phyloP scores from a whole-genome alignment of 2,888 invertebrate species.

The Dryococelus australis region DNA sequence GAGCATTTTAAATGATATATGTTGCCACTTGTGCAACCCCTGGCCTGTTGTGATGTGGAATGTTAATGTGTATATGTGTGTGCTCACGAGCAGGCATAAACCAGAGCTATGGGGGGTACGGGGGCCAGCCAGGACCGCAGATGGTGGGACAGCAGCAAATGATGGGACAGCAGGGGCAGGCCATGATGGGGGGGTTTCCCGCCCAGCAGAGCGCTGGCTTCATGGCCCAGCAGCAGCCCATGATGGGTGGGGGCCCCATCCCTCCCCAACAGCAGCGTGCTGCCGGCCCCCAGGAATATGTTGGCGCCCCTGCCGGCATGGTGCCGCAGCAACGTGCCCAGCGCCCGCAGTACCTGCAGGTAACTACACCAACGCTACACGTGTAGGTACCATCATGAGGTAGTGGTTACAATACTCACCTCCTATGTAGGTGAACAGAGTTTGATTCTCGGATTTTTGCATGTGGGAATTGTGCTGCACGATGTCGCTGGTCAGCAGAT shows the following conservation, averaged over 20 bases:
- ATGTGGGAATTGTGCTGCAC: no score
- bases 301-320: slow-evolving; percentile 39
- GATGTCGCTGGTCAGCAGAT: no score
- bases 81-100: slow-evolving; percentile 59
- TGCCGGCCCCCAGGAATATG: slow-evolving; percentile 35
- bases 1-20: no score
- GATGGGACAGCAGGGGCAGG: slow-evolving; percentile 58
- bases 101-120: slow-evolving; percentile 71
- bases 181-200: slow-evolving; percentile 43
- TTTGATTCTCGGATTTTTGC: no score
- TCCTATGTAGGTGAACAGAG: no score
- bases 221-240: slow-evolving; percentile 40
- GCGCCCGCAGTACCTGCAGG: slow-evolving; percentile 74
- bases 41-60: no score
- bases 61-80: background rate
- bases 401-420: no score
- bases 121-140: slow-evolving; percentile 55
- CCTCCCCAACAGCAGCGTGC: slow-evolving; percentile 35
- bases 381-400: no score
- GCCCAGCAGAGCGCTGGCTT: slow-evolving; percentile 43
- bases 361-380: slow-evolving; percentile 47
- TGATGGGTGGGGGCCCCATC: slow-evolving; percentile 27
- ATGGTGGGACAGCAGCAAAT: slow-evolving; percentile 50
- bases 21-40: no score
- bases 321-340: slow-evolving; percentile 62